Percentiles rank a stretch among this genome's conserved stretches.
These are phyloP conservation scores for Meandrina meandrites DNA, from an alignment of 92 coral and sea anemone genomes.

Conservation along the genomic window DNA sequence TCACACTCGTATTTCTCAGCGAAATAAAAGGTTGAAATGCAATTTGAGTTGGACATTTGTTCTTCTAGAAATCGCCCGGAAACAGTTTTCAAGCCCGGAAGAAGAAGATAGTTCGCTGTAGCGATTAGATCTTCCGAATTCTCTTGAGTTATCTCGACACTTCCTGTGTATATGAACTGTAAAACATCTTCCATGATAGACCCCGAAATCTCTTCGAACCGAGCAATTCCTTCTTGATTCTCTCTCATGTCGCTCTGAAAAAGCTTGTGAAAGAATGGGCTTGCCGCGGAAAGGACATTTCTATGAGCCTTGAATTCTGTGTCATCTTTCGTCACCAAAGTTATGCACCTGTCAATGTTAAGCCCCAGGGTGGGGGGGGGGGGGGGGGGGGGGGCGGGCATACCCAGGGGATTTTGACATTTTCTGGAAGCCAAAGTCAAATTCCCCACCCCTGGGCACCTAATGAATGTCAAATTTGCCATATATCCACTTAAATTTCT, in stretches of 20 bases:
- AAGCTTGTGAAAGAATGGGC: conserved; percentile 26
- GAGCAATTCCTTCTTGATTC: conserved; percentile 12
- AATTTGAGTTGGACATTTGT: background rate
- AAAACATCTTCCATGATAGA: conserved; percentile 14
- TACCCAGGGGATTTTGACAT: no score
- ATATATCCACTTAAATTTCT: no score
- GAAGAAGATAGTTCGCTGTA: conserved; percentile 3
- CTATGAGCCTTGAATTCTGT: conserved; percentile 28
- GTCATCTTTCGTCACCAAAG: conserved; percentile 25
- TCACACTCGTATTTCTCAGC: conserved; percentile 13
- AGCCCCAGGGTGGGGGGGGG: no score
- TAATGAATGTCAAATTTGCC: no score
- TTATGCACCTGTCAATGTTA: no score
- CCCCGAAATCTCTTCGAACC: conserved; percentile 21
- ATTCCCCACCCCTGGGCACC: no score
- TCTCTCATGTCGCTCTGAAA: conserved; percentile 39
- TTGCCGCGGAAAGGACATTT: conserved; percentile 40
- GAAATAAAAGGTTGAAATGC: conserved; percentile 2
- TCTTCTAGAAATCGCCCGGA: background rate
- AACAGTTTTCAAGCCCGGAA: background rate
- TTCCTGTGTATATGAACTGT: conserved; percentile 26
- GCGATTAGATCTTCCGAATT: background rate
- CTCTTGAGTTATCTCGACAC: conserved; percentile 6
- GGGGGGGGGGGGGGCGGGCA: no score
- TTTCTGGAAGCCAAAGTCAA: no score